Evolutionary conservation across 1,140 invertebrate species (phyloP).

Genomic region (Sycophaga agraensis): DNA sequence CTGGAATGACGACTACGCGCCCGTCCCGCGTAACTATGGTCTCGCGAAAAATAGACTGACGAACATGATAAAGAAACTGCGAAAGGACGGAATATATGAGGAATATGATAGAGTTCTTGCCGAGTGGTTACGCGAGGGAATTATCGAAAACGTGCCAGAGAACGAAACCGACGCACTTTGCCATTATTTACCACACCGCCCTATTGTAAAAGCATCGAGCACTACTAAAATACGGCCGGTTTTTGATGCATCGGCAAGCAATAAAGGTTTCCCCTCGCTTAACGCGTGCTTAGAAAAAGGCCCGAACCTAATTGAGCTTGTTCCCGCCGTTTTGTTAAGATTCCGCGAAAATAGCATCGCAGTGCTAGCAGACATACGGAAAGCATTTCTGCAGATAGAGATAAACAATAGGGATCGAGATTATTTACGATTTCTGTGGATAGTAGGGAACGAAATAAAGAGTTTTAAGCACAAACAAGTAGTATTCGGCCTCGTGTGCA

Average conservation of each 20-base stretch:
- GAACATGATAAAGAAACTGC: neutral
- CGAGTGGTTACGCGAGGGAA: neutral
- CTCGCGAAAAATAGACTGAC: slow-evolving; percentile 29
- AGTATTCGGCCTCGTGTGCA: slow-evolving; percentile 35
- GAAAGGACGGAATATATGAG: neutral
- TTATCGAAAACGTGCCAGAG: slow-evolving; percentile 4
- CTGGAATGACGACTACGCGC: slow-evolving; percentile 10
- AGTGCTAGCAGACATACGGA: slow-evolving; percentile 34
- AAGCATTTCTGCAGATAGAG: slow-evolving; percentile 34
- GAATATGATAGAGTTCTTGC: slow-evolving; percentile 2
- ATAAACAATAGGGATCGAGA: slow-evolving; percentile 7
- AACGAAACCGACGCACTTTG: slow-evolving; percentile 8
- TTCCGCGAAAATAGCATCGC: slow-evolving; percentile 31
- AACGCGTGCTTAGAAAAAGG: slow-evolving; percentile 36
- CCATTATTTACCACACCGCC: slow-evolving; percentile 45
- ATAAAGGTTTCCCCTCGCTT: slow-evolving; percentile 33
- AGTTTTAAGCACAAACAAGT: slow-evolving; percentile 16
- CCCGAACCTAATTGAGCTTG: neutral
- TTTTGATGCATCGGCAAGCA: slow-evolving; percentile 41
- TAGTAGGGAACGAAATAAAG: neutral
- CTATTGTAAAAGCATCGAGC: slow-evolving; percentile 30
- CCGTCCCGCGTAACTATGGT: slow-evolving; percentile 21
- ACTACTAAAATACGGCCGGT: slow-evolving; percentile 38
- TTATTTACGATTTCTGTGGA: slow-evolving; percentile 22
- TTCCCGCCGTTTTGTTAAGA: neutral